phyloP scores from a whole-genome alignment of 2,888 invertebrate species.

The Agapetus fuscipes region DNA sequence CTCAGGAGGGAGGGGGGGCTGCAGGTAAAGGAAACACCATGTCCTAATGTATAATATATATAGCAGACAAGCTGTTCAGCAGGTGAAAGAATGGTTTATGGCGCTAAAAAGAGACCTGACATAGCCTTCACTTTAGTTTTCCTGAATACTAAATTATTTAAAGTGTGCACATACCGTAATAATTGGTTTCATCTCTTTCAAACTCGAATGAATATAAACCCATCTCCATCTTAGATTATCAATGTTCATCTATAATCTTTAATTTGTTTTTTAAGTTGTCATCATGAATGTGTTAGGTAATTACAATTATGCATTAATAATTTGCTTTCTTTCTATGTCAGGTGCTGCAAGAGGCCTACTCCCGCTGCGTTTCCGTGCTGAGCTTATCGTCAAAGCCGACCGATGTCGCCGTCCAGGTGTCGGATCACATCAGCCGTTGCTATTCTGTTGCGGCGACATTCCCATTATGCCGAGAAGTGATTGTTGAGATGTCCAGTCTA shows the following conservation, averaged over 20 bases:
- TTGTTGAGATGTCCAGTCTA: conserved; percentile 80
- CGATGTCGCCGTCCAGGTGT: conserved; percentile 83
- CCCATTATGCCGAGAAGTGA: conserved; percentile 77
- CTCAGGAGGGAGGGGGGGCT: conserved; percentile 88
- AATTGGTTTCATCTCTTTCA: background rate
- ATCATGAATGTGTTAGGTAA: no score
- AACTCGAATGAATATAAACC: background rate
- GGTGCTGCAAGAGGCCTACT: conserved; percentile 81
- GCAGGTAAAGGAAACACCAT: conserved; percentile 43
- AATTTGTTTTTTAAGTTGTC: no score
- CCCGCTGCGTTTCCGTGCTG: conserved; percentile 88
- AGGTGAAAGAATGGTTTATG: no score
- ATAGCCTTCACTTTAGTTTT: no score
- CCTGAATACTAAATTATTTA: no score
- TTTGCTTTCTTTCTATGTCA: conserved; percentile 25
- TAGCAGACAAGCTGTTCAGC: background rate
- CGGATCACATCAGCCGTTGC: conserved; percentile 83
- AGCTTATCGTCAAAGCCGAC: conserved; percentile 64
- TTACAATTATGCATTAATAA: no score
- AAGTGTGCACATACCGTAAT: background rate
- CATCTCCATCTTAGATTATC: no score
- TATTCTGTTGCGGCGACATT: conserved; percentile 95
- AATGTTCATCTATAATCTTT: no score
- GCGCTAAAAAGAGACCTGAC: no score
- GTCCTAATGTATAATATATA: background rate